Base-by-base conservation (phyloP, 2,797 vertebrate genomes). In the Pangasius macronema region DNA sequence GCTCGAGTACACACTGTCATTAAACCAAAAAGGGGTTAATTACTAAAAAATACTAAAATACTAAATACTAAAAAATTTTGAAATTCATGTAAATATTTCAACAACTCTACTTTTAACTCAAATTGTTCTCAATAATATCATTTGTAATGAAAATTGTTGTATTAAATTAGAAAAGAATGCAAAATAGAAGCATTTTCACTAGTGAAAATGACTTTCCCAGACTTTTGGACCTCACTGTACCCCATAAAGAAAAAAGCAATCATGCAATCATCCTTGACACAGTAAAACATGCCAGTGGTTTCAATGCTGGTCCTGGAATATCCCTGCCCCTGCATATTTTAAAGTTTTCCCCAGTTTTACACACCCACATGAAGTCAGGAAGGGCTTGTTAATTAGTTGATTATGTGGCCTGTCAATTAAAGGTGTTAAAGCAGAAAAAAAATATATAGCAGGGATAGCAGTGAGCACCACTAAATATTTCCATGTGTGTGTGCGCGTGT, bases 331-430 rank as follows among this genome's bases (percentile, higher is more conserved):
- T 59, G 53, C 30, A 57, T 9, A 79, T 79, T 82, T 61, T 42
- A 61, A 61, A 27, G 22, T 42, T 82, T 63, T 63, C 27, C 39
- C 22, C 24, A 82, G 80, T 10, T 65, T 14, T 49, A 18, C 80
- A 82, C 53, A 80, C 20, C 20, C 16, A 42, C 36, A 80, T 36
- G 20, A n/a, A 46, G 36, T 82, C 55, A 61, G 22, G 16, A 33
- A 79, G 33, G 33, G 27, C 27, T 67, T 83, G 42, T 51, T 83
- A 67, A 83, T 11, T 67, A 83, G 59, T 8, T 67, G 61, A 67
- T 67, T 67, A 49, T 20, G 42, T 51, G 42, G 16, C 61, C 39
- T 65, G 39, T 18, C 61, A 46, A 65, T 49, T 82, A 65, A 42
- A 65, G 14, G 16, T 65, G 27, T 49, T 82, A 82, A 82, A 49